Evolutionary conservation across 2,113 vertebrate species (phyloP), one percentile per base, ranked within the genome.

Genomic region (Mastomys coucha): DNA sequence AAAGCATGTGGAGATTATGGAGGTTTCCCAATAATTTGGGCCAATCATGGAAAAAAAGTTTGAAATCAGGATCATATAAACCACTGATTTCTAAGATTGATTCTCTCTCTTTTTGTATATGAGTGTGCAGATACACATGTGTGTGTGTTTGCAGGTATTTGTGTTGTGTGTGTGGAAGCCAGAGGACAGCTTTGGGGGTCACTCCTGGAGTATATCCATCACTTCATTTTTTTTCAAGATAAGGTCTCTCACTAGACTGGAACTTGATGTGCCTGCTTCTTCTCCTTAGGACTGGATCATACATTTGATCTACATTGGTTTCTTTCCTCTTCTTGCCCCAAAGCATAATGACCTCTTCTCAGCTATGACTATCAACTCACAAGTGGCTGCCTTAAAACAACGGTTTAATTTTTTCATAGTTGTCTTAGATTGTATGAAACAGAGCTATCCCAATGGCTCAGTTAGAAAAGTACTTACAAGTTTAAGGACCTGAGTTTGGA

Each of bases 21-120:
- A 80, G n/a, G 49, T 85, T 67, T 92, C 87, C 33, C 42, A 82
- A 72, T 94, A 91, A 92, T 86, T 82, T 75, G 56, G 22, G 72
- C 3, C 73, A 51, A 81, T 12, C 53, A 56, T 1, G 0, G 86
- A 58, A 89, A 85, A 77, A 85, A 72, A 8, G 0, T 93, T 67
- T 56, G 63, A 36, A 96, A 95, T 22, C 11, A 33, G 42, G 7
- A 70, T 90, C 36, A 88, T n/a, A 58, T 88, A 89, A 91, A 67
- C 17, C 4, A n/a, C 73, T 1, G 0, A 36, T 53, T 88, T 94
- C 42, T 20, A 85, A 88, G 26, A 88, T 72, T 86, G 58, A 70
- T 87, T 70, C 31, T 87, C 84, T 33, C 10, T 67, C 63, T 33
- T 12, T 67, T 19, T 67, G 6, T 63, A 0, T 86, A 3, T 86